These are phyloP conservation scores for Dynastes maya DNA, from an alignment of 2,888 invertebrate species.

Conservation along the genomic window DNA sequence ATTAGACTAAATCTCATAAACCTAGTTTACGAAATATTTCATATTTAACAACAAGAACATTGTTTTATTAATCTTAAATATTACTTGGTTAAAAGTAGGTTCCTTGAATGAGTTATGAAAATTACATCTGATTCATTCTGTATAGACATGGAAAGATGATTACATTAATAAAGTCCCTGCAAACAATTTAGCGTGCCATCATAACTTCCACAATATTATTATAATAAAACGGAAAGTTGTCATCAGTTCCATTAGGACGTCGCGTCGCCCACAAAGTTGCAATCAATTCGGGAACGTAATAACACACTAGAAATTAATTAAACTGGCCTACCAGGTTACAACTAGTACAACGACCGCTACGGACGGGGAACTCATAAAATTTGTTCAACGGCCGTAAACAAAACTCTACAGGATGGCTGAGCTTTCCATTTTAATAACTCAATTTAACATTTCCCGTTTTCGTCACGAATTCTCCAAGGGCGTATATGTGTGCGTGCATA, in stretches of 20 bases:
- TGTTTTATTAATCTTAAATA: too few relatives aligned
- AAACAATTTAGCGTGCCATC: not conserved
- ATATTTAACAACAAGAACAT: too few relatives aligned
- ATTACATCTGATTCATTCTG: too few relatives aligned
- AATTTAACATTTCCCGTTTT: constrained; percentile 44
- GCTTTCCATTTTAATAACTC: constrained; percentile 40
- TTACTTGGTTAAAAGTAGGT: too few relatives aligned
- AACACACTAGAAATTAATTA: constrained; percentile 29
- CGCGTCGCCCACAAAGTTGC: not conserved
- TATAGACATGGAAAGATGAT: not conserved
- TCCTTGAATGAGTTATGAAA: too few relatives aligned
- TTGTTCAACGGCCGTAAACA: constrained; percentile 42
- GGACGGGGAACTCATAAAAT: constrained; percentile 34
- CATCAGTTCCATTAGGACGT: constrained; percentile 1
- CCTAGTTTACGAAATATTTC: too few relatives aligned
- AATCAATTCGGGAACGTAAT: not conserved
- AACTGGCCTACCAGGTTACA: constrained; percentile 20
- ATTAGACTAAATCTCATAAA: too few relatives aligned
- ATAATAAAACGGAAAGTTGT: not conserved
- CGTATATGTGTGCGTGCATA: constrained; percentile 11
- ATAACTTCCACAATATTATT: not conserved
- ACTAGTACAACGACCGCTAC: constrained; percentile 26
- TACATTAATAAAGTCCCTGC: not conserved
- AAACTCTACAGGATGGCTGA: constrained; percentile 22
- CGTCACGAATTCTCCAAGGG: constrained; percentile 7